These are phyloP conservation scores for Lepidocyrtinus sp. DNA, from an alignment of 2,888 invertebrate species.

Conservation along the genomic window DNA sequence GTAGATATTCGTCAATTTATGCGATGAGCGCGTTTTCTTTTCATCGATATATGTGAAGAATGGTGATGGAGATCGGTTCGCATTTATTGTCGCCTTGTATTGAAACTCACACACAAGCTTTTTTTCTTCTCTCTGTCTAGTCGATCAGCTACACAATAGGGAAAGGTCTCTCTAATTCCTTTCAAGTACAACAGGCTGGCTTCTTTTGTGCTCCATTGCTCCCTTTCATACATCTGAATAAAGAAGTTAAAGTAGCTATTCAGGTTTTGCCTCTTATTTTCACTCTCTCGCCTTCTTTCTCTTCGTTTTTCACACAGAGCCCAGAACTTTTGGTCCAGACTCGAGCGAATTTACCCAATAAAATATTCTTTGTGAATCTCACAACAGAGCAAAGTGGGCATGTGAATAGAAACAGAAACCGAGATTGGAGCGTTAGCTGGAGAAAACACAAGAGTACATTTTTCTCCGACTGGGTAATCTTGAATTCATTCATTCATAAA, in stretches of 20 bases:
- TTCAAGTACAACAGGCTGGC: conserved; percentile 57
- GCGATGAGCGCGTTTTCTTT: no score
- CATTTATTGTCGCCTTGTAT: conserved; percentile 49
- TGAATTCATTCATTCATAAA: not conserved
- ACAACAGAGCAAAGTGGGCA: no score
- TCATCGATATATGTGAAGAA: no score
- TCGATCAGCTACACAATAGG: conserved; percentile 48
- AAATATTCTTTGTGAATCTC: no score
- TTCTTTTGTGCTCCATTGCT: conserved; percentile 40
- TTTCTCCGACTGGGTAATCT: not conserved
- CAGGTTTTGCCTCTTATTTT: conserved; percentile 39
- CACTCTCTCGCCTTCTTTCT: conserved; percentile 29
- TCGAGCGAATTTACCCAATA: no score
- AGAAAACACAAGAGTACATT: not conserved
- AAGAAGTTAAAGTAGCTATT: conserved; percentile 48
- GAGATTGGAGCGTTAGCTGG: no score
- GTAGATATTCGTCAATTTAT: no score
- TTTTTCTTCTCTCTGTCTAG: conserved; percentile 29
- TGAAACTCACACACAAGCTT: no score
- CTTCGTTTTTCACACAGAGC: not conserved
- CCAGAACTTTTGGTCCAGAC: not conserved
- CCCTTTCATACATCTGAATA: no score
- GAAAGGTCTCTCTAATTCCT: conserved; percentile 54
- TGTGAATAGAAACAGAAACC: no score
- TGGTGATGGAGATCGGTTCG: conserved; percentile 44